A percentile compares a stretch with the other conserved stretches of the same genome.
These are phyloP conservation scores for Willisornis vidua DNA, from an alignment of 2,113 vertebrate species.

Conservation along the genomic window DNA sequence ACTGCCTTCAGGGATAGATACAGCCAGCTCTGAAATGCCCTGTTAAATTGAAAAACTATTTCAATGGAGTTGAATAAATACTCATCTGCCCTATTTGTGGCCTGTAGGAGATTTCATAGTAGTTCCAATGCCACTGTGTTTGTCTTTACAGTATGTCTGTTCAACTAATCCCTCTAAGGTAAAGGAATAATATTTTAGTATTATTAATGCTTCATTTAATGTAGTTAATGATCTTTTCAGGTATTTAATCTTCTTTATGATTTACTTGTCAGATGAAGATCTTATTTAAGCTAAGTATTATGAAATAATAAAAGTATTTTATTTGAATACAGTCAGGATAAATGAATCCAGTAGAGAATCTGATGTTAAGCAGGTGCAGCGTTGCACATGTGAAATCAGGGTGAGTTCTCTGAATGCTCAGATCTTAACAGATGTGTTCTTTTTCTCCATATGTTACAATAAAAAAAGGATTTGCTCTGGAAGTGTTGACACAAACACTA, in stretches of 20 bases:
- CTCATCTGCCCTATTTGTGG: neutral
- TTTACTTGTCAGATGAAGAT: neutral
- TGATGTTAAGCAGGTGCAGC: slow-evolving; percentile 19
- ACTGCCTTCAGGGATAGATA: neutral
- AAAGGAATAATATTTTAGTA: neutral
- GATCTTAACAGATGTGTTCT: slow-evolving; percentile 1
- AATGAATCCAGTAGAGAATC: neutral
- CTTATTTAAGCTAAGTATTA: neutral
- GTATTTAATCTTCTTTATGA: neutral
- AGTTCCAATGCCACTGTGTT: neutral
- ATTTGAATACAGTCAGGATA: neutral
- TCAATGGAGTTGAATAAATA: neutral
- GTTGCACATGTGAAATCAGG: neutral
- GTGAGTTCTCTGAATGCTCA: neutral
- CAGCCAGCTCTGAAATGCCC: neutral
- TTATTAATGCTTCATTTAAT: neutral
- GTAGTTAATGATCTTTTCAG: neutral
- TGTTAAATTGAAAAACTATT: neutral
- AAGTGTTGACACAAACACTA: neutral
- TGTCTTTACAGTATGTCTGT: neutral
- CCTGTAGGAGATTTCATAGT: neutral
- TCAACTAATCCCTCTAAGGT: neutral
- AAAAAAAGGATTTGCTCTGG: neutral
- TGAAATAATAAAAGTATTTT: slow-evolving; percentile 5
- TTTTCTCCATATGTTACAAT: neutral